Evolutionary conservation across 2,888 invertebrate species (phyloP), one percentile per base, ranked within the genome.

Genomic region (Caenorhabditis plicata): DNA sequence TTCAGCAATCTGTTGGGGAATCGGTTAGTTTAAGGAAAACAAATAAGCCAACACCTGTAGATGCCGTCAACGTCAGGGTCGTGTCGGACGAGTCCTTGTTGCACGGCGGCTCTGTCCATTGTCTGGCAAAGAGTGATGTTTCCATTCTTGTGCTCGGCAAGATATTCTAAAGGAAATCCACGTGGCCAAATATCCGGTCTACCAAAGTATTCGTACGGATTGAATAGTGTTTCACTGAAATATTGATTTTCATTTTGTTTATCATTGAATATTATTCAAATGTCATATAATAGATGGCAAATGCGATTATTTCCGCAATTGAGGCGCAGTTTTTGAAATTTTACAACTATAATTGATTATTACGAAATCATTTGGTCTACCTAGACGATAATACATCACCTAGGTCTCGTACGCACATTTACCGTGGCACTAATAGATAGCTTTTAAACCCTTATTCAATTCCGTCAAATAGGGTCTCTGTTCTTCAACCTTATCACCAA

Each of bases 21-120:
- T 31, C 29, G n/a, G n/a, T n/a, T n/a, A n/a, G n/a, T n/a, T n/a
- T n/a, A n/a, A n/a, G n/a, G n/a, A n/a, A n/a, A n/a, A n/a, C n/a
- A n/a, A n/a, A n/a, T n/a, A n/a, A n/a, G n/a, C n/a, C n/a, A 0
- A 25, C 32, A 51, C 61, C 61, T 56, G 31, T 55, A 68, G 31
- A 68, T 54, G n/a, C 64, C 68, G 40, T 68, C 64, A 2, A 68
- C 68, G 39, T 68, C 68, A 3, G 68, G 68, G 35, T 68, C 68
- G 33, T 62, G 60, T 17, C 60, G 56, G 7, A 70, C 67, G 11
- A 70, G 35, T 46, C 70, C 67, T 22, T 70, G 70, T 27, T 70
- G 70, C 15, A 70, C 70, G 2, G 64, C 56, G 1, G 70, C 26
- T 33, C 60, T 19, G 17, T 44, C 19, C 60, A 62, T 61, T 19